Evolutionary conservation across 2,797 vertebrate genomes (phyloP).

Genomic region (Todus mexicanus): DNA sequence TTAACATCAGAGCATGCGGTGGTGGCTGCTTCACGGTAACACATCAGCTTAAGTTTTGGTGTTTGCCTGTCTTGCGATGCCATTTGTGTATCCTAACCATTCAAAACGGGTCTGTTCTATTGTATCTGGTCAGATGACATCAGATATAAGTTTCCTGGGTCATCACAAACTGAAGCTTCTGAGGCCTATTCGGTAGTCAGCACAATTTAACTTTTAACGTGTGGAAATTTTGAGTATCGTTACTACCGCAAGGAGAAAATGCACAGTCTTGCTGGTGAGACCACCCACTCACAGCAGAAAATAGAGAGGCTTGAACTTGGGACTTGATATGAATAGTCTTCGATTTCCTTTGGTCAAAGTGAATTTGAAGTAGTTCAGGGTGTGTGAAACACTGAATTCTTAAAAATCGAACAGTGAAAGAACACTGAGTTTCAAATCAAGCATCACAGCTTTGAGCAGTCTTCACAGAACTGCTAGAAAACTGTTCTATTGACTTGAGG

Average conservation of each 20-base stretch:
- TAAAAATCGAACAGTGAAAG: not conserved
- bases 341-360: not conserved
- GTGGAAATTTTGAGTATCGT: not conserved
- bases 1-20: constrained; percentile 14
- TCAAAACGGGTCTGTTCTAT: not conserved
- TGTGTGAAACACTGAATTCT: not conserved
- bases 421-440: not conserved
- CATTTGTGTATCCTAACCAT: not conserved
- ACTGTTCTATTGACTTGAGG: not conserved
- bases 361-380: not conserved
- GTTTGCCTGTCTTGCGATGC: not conserved
- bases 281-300: not conserved
- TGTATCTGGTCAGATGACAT: not conserved
- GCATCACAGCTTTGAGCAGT: not conserved
- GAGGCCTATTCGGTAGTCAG: not conserved
- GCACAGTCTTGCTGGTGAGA: not conserved
- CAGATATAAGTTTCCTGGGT: fast-evolving
- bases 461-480: not conserved
- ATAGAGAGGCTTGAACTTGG: not conserved
- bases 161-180: not conserved
- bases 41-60: not conserved
- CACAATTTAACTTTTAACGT: not conserved
- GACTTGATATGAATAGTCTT: not conserved
- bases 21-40: not conserved
- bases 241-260: not conserved